phyloP scores from a whole-genome alignment of 2,888 invertebrate species.

The Caenorhabditis drosophilae region DNA sequence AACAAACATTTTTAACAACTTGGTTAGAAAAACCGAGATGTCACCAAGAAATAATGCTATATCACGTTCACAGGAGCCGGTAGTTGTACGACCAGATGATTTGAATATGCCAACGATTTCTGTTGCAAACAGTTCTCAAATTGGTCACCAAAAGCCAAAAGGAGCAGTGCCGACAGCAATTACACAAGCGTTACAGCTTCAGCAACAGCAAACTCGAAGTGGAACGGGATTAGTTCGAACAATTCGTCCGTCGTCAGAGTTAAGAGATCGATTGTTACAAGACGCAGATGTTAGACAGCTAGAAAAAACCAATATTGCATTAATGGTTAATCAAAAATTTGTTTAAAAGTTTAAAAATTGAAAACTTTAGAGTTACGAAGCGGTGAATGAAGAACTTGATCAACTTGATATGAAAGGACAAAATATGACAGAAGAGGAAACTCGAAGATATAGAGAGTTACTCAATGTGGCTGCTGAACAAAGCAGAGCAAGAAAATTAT shows the following conservation, averaged over 20 bases:
- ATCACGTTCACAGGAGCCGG: conserved; percentile 32
- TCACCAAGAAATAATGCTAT: conserved; percentile 23
- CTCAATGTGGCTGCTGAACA: conserved; percentile 29
- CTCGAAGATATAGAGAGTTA: conserved; percentile 38
- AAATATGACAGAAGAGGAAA: conserved; percentile 49
- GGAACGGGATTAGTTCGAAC: conserved; percentile 11
- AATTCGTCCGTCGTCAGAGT: conserved; percentile 22
- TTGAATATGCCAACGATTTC: conserved; percentile 30
- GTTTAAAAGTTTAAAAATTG: not conserved
- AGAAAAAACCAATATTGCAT: conserved; percentile 37
- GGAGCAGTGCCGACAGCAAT: conserved; percentile 50
- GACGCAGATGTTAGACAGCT: conserved; percentile 36
- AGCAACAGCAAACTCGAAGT: conserved; percentile 17
- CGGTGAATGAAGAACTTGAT: conserved; percentile 56
- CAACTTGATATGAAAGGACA: conserved; percentile 52
- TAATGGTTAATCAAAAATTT: conserved; percentile 31
- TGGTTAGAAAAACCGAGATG: too few species aligned
- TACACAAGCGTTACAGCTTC: conserved; percentile 43
- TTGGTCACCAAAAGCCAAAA: too few species aligned
- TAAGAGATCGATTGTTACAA: conserved; percentile 21
- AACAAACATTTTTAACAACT: too few species aligned
- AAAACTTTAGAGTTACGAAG: conserved; percentile 46
- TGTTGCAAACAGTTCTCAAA: too few species aligned
- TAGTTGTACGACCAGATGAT: conserved; percentile 37
- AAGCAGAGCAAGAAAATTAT: conserved; percentile 12